Conservation (phyloP, 2,797 vertebrate species). For the Xiphorhynchus erythropygius region DNA sequence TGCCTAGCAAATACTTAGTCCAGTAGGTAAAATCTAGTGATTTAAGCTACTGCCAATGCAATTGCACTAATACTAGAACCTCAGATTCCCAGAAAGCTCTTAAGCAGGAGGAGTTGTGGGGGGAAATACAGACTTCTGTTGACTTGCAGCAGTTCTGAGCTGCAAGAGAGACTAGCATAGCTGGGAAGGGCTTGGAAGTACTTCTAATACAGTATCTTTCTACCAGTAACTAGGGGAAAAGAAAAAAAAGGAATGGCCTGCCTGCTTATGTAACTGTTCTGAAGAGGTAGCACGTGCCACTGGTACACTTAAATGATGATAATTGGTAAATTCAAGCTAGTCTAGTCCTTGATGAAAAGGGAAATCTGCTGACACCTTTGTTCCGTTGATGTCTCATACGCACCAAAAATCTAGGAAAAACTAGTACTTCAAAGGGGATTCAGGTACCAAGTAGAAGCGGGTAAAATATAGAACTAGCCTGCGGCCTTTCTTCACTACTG, state of each 20-base stretch:
- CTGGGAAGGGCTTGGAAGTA: background rate
- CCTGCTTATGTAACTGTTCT: background rate
- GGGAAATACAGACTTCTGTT: background rate
- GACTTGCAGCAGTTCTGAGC: background rate
- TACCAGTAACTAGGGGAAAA: background rate
- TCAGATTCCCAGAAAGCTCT: background rate
- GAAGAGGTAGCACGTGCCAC: background rate
- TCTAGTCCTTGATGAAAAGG: background rate
- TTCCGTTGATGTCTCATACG: background rate
- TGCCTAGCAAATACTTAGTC: background rate
- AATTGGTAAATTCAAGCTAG: background rate
- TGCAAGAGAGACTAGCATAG: background rate
- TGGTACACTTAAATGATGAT: too few species aligned
- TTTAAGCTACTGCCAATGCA: background rate
- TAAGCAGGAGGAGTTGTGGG: fast-evolving
- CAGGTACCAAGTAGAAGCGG: background rate
- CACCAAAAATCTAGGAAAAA: background rate
- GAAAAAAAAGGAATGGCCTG: background rate
- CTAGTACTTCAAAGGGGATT: background rate
- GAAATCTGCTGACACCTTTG: background rate
- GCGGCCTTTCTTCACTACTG: background rate
- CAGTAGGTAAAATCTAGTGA: background rate
- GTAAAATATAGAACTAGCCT: background rate
- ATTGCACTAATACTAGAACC: background rate
- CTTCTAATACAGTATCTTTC: background rate